A percentile compares a stretch with the other conserved stretches of the same genome.
These are phyloP conservation scores for Chrysolina haemoptera DNA, from an alignment of 2,888 invertebrate genomes.

Conservation along the genomic window DNA sequence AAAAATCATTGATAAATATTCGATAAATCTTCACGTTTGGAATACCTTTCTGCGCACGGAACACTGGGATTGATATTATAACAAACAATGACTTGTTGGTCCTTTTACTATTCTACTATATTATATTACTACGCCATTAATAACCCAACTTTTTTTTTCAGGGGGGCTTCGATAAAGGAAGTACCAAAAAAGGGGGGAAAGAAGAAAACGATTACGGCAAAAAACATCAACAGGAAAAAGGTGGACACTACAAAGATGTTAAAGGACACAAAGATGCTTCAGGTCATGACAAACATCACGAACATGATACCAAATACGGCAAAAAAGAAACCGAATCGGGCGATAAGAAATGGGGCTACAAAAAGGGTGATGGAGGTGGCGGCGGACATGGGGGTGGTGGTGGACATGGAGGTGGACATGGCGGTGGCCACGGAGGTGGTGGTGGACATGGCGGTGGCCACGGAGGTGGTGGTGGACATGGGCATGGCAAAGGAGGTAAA, in stretches of 20 bases:
- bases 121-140: background rate
- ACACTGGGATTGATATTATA: too few species aligned
- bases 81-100: too few species aligned
- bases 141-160: slow-evolving; percentile 57
- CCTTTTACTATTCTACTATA: too few species aligned
- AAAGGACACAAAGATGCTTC: slow-evolving; percentile 74
- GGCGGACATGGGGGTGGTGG: slow-evolving; percentile 45
- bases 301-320: slow-evolving; percentile 70
- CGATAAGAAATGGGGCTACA: slow-evolving; percentile 73
- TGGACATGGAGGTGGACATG: slow-evolving; percentile 35
- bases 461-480: slow-evolving; percentile 41
- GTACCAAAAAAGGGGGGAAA: slow-evolving; percentile 71
- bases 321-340: slow-evolving; percentile 66
- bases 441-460: slow-evolving; percentile 7
- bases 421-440: background rate
- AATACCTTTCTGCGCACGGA: too few species aligned
- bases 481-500: slow-evolving; percentile 10
- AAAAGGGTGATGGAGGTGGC: slow-evolving; percentile 52
- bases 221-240: slow-evolving; percentile 73
- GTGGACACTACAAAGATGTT: slow-evolving; percentile 72
- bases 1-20: too few species aligned
- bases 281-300: slow-evolving; percentile 74
- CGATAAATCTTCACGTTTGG: too few species aligned
- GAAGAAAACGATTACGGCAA: slow-evolving; percentile 75
- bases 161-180: slow-evolving; percentile 75